Evolutionary conservation across 2,888 invertebrate species (phyloP).

Genomic region (Argyresthia albistria): DNA sequence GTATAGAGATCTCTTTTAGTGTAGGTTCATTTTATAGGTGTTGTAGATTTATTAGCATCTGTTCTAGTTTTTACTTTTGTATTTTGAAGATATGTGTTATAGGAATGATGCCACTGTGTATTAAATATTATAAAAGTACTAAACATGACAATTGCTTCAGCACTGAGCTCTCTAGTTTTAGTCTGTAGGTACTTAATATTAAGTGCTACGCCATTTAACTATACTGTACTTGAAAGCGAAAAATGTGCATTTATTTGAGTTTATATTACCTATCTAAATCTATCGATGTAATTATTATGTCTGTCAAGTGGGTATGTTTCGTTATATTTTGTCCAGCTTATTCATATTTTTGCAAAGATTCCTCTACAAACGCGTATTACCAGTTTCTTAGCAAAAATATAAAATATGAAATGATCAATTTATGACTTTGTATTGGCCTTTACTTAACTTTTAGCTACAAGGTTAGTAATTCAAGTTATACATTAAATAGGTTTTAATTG

Average conservation of each 20-base stretch:
- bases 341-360: background rate
- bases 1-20: slow-evolving; percentile 17
- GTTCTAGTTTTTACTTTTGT: background rate
- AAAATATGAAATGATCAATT: no score
- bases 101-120: background rate
- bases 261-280: background rate
- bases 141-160: background rate
- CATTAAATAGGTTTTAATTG: no score
- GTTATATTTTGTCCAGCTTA: background rate
- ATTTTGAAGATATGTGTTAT: background rate
- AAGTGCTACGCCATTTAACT: background rate
- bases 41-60: background rate
- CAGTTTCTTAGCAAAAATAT: no score
- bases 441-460: no score
- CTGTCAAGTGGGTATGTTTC: no score
- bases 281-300: no score
- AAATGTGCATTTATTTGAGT: slow-evolving; percentile 27
- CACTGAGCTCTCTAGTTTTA: slow-evolving; percentile 1
- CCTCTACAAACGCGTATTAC: slow-evolving; percentile 25
- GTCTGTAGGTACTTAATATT: background rate
- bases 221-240: slow-evolving; percentile 20
- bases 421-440: no score
- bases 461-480: no score
- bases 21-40: background rate
- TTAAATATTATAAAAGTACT: background rate